Conservation (phyloP, 2,113 vertebrate species). For the Desmodus rotundus region DNA sequence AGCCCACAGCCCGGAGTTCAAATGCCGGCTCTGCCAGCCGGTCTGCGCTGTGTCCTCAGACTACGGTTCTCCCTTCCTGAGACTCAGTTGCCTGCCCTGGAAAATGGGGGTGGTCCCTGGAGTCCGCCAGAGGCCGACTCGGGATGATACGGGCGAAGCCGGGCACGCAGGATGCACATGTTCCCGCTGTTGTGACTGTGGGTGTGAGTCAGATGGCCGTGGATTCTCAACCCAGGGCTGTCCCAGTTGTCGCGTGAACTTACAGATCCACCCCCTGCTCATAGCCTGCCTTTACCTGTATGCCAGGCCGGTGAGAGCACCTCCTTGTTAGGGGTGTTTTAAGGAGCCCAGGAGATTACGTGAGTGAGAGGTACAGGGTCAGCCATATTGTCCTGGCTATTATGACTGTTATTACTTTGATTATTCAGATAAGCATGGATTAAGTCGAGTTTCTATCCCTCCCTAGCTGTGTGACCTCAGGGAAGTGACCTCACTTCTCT, state of each 20-base stretch:
- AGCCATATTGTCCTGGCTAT: neutral
- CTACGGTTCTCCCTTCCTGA: neutral
- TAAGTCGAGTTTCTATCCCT: slow-evolving; percentile 15
- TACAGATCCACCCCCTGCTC: neutral
- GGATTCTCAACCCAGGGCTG: neutral
- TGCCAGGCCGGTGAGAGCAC: neutral
- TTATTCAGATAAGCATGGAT: neutral
- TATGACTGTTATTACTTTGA: neutral
- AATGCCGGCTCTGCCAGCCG: neutral
- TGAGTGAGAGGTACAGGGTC: neutral
- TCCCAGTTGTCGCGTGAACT: neutral
- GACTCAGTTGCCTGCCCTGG: slow-evolving; percentile 15
- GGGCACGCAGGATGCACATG: neutral
- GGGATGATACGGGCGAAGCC: neutral
- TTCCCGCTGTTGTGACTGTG: neutral
- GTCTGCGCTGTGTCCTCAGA: neutral
- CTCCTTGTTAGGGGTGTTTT: neutral
- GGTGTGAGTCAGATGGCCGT: neutral
- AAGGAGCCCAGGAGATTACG: neutral
- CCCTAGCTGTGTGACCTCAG: neutral
- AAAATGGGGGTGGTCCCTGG: neutral
- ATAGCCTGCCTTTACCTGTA: neutral
- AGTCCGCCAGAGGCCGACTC: neutral
- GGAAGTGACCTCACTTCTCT: slow-evolving; percentile 14
- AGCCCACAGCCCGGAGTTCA: neutral